These are phyloP conservation scores for Manis javanica DNA, from an alignment of 2,797 vertebrate species.

Conservation along the genomic window DNA sequence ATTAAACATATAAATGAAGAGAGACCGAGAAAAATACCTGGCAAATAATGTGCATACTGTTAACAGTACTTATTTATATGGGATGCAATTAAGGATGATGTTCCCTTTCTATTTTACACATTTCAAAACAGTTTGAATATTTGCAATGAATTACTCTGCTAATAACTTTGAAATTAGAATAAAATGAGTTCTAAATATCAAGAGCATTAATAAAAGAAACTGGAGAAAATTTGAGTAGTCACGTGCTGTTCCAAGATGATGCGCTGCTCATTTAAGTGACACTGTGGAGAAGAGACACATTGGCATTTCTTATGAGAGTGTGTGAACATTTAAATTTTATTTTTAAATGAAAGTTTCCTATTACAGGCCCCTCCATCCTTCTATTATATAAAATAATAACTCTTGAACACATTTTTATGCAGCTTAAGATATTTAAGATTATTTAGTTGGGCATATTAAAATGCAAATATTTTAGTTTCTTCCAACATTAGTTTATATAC, in stretches of 20 bases:
- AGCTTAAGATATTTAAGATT: not conserved
- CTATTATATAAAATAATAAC: not conserved
- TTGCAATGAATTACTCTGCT: not conserved
- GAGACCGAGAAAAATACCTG: not conserved
- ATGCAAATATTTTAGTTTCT: not conserved
- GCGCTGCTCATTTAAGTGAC: not conserved
- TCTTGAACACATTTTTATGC: not conserved
- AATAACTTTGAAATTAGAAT: not conserved
- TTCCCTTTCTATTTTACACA: not conserved
- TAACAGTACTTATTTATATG: not conserved
- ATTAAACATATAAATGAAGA: conserved; percentile 43
- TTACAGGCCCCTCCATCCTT: not conserved
- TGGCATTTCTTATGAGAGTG: not conserved
- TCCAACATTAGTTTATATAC: not conserved
- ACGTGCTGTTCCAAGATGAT: not conserved
- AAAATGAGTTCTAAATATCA: not conserved
- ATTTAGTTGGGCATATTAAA: not conserved
- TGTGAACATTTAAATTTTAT: not conserved
- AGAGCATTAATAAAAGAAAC: not conserved
- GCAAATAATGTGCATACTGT: not conserved
- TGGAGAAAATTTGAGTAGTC: not conserved
- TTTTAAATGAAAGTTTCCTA: not conserved
- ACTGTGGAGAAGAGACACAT: not conserved
- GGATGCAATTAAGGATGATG: not conserved
- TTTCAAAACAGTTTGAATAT: conserved; percentile 16